Evolutionary conservation across 2,888 invertebrate species (phyloP).

Genomic region (Xestia rhomboidea): DNA sequence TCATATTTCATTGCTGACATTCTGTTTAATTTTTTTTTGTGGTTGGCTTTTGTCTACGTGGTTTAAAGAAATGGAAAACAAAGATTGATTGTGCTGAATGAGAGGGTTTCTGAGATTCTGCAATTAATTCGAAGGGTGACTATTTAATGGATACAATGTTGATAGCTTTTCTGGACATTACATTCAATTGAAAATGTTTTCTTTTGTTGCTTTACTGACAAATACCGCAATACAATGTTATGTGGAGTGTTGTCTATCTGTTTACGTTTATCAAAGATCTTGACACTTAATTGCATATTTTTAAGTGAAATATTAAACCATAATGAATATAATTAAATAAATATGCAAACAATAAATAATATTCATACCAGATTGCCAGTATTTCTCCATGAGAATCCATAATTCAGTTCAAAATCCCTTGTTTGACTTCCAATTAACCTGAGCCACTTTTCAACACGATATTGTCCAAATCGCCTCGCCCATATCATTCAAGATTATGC

Average conservation of each 20-base stretch:
- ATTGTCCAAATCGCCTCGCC: background rate
- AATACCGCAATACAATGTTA: background rate
- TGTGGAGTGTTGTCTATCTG: background rate
- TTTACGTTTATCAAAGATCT: background rate
- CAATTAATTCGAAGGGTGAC: background rate
- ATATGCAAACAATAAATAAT: background rate
- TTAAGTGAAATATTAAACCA: background rate
- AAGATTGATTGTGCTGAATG: background rate
- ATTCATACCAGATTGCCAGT: too few relatives aligned
- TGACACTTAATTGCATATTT: background rate
- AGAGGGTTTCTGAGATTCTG: background rate
- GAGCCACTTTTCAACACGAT: background rate
- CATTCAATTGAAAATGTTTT: background rate
- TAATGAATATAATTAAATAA: background rate
- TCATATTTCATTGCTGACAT: conserved; percentile 36
- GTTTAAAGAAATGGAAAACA: conserved; percentile 20
- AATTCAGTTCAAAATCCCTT: background rate
- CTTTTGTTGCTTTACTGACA: background rate
- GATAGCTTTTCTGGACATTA: background rate
- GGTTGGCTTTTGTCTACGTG: conserved; percentile 20
- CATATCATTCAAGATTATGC: conserved; percentile 6
- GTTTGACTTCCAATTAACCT: background rate
- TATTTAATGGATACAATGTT: background rate
- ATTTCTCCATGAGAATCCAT: background rate
- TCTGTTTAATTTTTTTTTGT: conserved; percentile 19